These are phyloP conservation scores for Chironomus riparius DNA, from an alignment of 2,888 invertebrate genomes.

Conservation along the genomic window DNA sequence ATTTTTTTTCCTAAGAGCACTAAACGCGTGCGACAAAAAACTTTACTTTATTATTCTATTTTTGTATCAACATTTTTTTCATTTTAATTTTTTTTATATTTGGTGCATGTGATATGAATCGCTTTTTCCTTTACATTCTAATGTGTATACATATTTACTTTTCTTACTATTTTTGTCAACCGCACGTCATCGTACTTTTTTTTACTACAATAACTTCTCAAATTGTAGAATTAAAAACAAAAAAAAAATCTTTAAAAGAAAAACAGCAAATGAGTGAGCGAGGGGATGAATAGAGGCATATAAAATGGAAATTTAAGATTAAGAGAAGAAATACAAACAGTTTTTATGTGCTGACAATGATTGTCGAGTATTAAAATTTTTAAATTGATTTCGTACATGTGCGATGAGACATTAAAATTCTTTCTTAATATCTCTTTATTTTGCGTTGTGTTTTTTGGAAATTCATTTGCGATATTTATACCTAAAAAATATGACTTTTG, in stretches of 20 bases:
- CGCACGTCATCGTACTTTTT: not conserved
- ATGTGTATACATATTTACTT: too few relatives aligned
- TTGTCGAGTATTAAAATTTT: too few relatives aligned
- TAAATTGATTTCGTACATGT: too few relatives aligned
- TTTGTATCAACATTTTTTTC: not conserved
- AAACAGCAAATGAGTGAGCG: not conserved
- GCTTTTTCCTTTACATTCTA: not conserved
- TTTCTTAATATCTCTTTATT: too few relatives aligned
- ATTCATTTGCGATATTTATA: too few relatives aligned
- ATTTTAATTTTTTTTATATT: not conserved
- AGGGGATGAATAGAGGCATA: too few relatives aligned
- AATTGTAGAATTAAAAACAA: not conserved
- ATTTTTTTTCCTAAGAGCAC: not conserved
- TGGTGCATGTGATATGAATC: not conserved
- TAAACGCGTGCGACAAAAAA: not conserved
- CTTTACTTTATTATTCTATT: conserved; percentile 5
- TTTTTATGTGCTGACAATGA: not conserved
- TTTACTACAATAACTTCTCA: not conserved
- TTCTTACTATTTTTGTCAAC: not conserved
- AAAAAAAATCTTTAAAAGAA: not conserved
- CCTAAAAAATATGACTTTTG: too few relatives aligned
- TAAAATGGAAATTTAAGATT: not conserved
- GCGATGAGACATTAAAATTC: too few relatives aligned
- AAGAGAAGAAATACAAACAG: not conserved
- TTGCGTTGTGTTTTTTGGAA: too few relatives aligned